Conservation (phyloP, 2,113 vertebrate genomes). For the Melierax canorus region DNA sequence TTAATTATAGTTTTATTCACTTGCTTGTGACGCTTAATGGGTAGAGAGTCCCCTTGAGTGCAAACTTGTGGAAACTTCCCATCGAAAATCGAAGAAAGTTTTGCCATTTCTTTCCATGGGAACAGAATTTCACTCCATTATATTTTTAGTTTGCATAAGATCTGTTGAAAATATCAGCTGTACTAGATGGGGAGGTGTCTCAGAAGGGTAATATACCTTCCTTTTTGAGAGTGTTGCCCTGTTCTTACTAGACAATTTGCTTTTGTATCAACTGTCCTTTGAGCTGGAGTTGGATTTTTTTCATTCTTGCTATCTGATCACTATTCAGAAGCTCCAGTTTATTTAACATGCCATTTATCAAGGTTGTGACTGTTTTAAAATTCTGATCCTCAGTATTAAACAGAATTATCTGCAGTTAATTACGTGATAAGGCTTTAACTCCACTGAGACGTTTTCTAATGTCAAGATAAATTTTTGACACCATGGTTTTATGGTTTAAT, state of each 20-base stretch:
- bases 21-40: background rate
- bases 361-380: conserved; percentile 46
- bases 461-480: conserved; percentile 61
- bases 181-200: background rate
- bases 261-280: background rate
- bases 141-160: background rate
- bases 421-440: conserved; percentile 21
- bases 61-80: background rate
- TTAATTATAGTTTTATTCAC: background rate
- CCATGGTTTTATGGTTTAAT: conserved; percentile 25
- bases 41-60: background rate
- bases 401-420: conserved; percentile 59
- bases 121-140: background rate
- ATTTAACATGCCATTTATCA: conserved; percentile 31
- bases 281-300: background rate
- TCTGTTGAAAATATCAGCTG: background rate
- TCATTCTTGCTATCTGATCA: conserved; percentile 28
- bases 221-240: background rate
- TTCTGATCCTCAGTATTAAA: conserved; percentile 51
- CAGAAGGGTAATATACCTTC: background rate
- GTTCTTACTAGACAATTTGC: background rate
- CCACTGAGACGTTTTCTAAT: conserved; percentile 45
- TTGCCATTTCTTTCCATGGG: background rate
- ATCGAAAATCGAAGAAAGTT: background rate
- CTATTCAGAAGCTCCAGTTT: background rate